Conservation (phyloP, 2,113 vertebrate genomes). For the Ramphastos sulfuratus region DNA sequence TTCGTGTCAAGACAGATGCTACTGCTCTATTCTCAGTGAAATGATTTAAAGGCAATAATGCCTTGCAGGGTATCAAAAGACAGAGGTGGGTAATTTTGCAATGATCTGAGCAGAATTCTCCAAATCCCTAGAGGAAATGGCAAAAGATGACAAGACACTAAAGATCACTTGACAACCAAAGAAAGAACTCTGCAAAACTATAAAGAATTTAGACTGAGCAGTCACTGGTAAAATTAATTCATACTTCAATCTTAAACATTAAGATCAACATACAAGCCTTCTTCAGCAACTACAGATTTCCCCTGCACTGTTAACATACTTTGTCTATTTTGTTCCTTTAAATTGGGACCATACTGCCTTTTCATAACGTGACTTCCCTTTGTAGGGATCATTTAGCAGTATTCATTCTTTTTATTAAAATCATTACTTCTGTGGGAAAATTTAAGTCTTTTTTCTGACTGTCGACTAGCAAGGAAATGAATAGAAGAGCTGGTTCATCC, state of each 20-base stretch:
- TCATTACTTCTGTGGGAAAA: neutral
- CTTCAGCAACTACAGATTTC: neutral
- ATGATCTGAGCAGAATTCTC: neutral
- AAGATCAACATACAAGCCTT: neutral
- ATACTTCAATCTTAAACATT: neutral
- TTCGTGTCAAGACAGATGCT: neutral
- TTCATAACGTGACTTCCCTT: neutral
- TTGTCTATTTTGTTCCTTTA: neutral
- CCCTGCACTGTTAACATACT: neutral
- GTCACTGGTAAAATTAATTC: neutral
- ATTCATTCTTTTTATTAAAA: neutral
- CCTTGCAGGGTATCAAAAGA: neutral
- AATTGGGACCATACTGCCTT: neutral
- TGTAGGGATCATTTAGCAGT: neutral
- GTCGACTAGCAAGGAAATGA: neutral
- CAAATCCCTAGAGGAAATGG: neutral
- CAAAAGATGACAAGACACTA: neutral
- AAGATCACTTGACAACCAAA: neutral
- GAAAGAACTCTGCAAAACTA: neutral
- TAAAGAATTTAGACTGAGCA: neutral
- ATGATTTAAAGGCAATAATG: neutral
- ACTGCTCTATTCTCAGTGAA: neutral
- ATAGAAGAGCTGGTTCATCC: neutral
- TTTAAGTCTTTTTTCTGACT: rapidly evolving
- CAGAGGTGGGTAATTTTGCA: neutral